Base-by-base conservation (phyloP, 2,888 invertebrate genomes). In the Habroteleia sp. region DNA sequence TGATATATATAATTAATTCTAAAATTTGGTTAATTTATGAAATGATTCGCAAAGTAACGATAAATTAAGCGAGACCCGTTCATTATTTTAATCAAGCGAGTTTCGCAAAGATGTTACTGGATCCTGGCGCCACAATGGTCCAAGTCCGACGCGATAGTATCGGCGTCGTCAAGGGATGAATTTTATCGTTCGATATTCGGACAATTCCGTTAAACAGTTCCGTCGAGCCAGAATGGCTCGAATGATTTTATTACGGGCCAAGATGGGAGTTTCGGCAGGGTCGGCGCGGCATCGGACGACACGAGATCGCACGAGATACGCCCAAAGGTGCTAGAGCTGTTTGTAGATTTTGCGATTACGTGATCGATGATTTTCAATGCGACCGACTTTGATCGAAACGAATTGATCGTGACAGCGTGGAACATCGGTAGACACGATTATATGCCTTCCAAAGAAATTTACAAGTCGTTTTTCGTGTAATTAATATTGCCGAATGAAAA, bases 151-250 rank as follows among this genome's bases (percentile, higher is more conserved):
- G 77, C 83, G 85, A 86, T 85, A 83, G 71, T 80, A 87, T 87
- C 86, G 81, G 72, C 73, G 79, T 78, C 76, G 76, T 65, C 78
- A 77, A 75, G 80, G 77, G 79, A 78, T 79, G 81, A 77, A 81
- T 83, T 85, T 87, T 87, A 87, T 87, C 86, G 84, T 86, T 82
- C 83, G 86, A 87, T 86, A 87, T 87, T 82, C 83, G 84, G 86
- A 84, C 85, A 85, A 81, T 86, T 87, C 87, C 86, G 85, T 87
- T 83, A 87, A 86, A 86, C 86, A 84, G 85, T 83, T 83, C 73
- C 83, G 82, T 78, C 76, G 81, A 78, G 76, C 17, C 35, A 14
- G 39, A 6, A 73, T 71, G 71, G 39, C 76, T 71, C 80, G 79
- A 80, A 85, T 81, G 82, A 84, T 85, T 84, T 82, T 84, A 83